These are phyloP conservation scores for Heliocidaris erythrogramma DNA, from an alignment of 35 echinoderm and acorn worm species.

Conservation along the genomic window DNA sequence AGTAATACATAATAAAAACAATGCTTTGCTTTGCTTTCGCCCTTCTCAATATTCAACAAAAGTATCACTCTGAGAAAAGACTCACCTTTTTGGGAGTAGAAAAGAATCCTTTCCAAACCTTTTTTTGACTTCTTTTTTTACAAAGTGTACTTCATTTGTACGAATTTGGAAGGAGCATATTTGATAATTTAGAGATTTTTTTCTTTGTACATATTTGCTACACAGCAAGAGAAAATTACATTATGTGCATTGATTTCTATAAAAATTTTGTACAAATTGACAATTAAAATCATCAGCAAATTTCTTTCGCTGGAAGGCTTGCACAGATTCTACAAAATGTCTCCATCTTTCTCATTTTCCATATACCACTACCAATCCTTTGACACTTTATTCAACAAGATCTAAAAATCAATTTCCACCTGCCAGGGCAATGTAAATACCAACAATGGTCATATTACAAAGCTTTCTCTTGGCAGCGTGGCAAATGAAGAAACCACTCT, in stretches of 20 bases:
- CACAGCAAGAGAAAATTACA: conserved; percentile 30
- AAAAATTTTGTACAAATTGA: conserved; percentile 42
- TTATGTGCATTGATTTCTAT: conserved; percentile 44
- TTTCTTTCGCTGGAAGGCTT: conserved; percentile 20
- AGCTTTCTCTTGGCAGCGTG: neutral
- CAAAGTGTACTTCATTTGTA: neutral
- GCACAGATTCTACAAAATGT: conserved; percentile 30
- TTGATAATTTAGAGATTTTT: conserved; percentile 33
- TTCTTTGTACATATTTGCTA: conserved; percentile 34
- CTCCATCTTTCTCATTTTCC: neutral
- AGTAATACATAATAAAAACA: conserved; percentile 28
- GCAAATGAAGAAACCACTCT: neutral
- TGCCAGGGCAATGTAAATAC: neutral
- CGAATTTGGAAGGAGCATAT: conserved; percentile 21
- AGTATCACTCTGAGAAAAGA: too few relatives aligned
- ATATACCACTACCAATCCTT: neutral
- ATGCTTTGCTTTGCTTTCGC: neutral
- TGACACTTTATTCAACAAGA: neutral
- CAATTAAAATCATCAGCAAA: conserved; percentile 22
- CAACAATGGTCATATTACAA: neutral
- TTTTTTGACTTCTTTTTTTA: neutral
- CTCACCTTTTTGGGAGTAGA: neutral
- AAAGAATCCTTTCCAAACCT: neutral
- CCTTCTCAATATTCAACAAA: neutral
- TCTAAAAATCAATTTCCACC: neutral